Base-by-base conservation (phyloP, 2,888 invertebrate species). In the Drosophila rubida region DNA sequence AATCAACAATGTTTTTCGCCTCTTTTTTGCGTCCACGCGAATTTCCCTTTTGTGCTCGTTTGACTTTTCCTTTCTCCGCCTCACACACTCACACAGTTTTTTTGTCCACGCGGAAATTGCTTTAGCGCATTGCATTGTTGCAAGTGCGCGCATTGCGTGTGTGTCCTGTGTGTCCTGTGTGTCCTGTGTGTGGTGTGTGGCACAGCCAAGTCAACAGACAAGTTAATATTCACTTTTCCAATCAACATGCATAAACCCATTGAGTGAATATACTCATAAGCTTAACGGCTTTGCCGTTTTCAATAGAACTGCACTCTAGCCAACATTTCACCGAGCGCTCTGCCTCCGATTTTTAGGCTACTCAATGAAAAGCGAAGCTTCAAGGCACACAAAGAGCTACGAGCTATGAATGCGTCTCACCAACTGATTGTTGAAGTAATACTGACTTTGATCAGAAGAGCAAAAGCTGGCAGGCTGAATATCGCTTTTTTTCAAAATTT, bases 41-140 rank as follows among this genome's bases (percentile, higher is more conserved):
- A 64, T 71, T 85, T 72, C 30, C 39, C 61, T 61, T 80, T 80
- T 70, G 46, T 55, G 30, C 19, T 66, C 51, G 35, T 41, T 75
- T 67, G 81, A 71, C 71, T 75, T 74, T 50, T 55, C 50, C 53
- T 39, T 72, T 39, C 65, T 53, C 41, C 35, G 27, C 19, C n/a
- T 7, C 25, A 2, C 25, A 25, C 6, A 23, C 23, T 5, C 23
- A 25, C 25, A 25, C 25, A 25, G 8, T 4, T 35, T 48, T 42
- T 35, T 44, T 49, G 54, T 44, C 48, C 39, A 39, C 46, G 41
- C 65, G 60, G 51, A 60, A 71, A 76, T 62, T 66, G 59, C 70
- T 50, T 64, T 35, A 27, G 59, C 53, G 13, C 30, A 23, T 35
- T 66, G 67, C 72, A 75, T 59, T 67, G 58, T 76, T 69, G 71